Base-by-base conservation (phyloP, 2,888 invertebrate species). In the Tetrapedia diversipes region DNA sequence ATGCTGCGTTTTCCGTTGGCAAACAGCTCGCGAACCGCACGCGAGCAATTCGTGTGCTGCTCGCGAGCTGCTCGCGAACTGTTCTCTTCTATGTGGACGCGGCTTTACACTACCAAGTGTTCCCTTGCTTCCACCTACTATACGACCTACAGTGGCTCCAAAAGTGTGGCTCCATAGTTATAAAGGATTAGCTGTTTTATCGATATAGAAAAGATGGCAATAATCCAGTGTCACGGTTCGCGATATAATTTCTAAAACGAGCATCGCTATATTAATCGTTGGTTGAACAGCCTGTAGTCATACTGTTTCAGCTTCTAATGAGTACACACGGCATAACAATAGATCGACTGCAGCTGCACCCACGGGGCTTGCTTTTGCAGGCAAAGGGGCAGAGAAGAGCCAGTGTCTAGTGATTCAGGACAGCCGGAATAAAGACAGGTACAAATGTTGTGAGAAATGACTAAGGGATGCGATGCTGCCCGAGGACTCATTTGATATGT, bases 401-500 rank as follows among this genome's bases (percentile, higher is more conserved):
- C 24, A 34, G 16, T 29, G 24, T 57, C 34, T 61, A 80, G 73
- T 72, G 86, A 82, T 84, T 82, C 81, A 79, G 49, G 64, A 60
- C 65, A 66, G 73, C 66, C 80, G 68, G 79, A 76, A 81, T 59
- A 70, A 64, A 69, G 88, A 88, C 87, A 85, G 85, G 84, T 88
- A 89, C 86, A 89, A 88, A 87, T 88, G 87, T 83, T 81, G 51
- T 73, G 51, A 70, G 84, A 85, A 83, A 87, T 86, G 85, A 88
- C 84, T 80, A 82, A 87, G 81, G 79, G 81, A 83, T 83, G 82
- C 73, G 80, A 84, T 37, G 82, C 85, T 84, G 85, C 84, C 87
- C 83, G 49, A 87, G 84, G 88, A 84, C 81, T 89, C 88, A 86
- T 89, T 88, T 88, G 86, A 88, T 87, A 87, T 86, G 83, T 82